phyloP scores from a whole-genome alignment of 2,797 vertebrate species.

The Carduelis carduelis region DNA sequence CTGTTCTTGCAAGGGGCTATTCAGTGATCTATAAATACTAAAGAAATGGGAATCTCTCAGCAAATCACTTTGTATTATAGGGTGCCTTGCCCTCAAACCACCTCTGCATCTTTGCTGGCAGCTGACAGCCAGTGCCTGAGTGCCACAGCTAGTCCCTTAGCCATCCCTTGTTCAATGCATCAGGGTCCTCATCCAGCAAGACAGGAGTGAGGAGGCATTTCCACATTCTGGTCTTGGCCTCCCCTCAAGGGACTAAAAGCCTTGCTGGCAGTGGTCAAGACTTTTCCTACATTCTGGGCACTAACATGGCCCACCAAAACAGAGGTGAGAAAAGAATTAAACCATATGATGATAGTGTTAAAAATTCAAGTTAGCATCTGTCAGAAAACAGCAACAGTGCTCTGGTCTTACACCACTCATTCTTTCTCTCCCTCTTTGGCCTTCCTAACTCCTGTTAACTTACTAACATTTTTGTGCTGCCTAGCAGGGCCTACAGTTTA shows the following conservation, averaged over 20 bases:
- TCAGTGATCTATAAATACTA: neutral
- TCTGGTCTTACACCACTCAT: neutral
- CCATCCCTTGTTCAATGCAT: neutral
- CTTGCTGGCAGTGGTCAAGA: neutral
- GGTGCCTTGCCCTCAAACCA: too few relatives aligned
- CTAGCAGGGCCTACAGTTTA: neutral
- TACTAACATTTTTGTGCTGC: neutral
- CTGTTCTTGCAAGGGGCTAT: neutral
- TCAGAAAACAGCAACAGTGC: neutral
- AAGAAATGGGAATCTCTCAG: neutral
- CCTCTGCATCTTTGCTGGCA: neutral
- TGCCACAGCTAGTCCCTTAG: neutral
- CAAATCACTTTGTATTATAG: too few relatives aligned
- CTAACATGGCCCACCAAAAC: neutral
- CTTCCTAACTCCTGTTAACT: neutral
- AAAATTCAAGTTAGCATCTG: neutral
- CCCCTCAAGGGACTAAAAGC: neutral
- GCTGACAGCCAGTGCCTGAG: neutral
- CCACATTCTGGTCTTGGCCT: neutral
- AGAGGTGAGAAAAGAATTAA: neutral
- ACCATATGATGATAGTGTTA: neutral
- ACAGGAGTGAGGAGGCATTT: neutral
- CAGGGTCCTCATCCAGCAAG: neutral
- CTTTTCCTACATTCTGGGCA: neutral
- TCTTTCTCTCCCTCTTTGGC: neutral